Conservation (phyloP, 2,113 vertebrate species). For the Mormoops blainvillei region DNA sequence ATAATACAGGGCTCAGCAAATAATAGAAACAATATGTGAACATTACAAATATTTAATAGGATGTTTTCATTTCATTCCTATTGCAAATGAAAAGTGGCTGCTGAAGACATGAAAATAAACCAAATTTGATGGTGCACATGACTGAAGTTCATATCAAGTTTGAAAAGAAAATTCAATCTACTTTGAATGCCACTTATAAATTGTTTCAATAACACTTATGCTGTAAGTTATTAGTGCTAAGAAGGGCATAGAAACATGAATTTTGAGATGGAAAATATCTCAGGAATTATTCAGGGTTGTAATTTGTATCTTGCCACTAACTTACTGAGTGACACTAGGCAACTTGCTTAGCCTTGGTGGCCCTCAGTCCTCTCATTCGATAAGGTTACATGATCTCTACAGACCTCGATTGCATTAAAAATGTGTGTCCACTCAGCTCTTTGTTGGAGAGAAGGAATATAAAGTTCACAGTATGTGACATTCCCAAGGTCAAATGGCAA, state of each 20-base stretch:
- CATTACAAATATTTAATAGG: background rate
- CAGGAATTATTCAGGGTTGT: conserved; percentile 37
- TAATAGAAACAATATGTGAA: background rate
- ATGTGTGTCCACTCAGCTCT: background rate
- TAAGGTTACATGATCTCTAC: background rate
- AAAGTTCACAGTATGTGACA: background rate
- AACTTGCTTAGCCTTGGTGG: background rate
- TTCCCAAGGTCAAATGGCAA: conserved; percentile 16
- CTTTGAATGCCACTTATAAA: conserved; percentile 60
- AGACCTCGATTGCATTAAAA: background rate
- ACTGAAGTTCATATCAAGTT: conserved; percentile 49
- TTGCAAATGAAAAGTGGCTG: conserved; percentile 40
- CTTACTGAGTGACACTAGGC: background rate
- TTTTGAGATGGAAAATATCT: conserved; percentile 41
- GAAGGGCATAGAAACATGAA: conserved; percentile 60
- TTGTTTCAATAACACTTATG: conserved; percentile 62
- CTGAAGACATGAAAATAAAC: conserved; percentile 50
- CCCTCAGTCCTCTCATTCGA: background rate
- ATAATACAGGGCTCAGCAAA: background rate
- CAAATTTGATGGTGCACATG: background rate
- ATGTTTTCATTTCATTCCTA: conserved; percentile 28
- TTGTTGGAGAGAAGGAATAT: background rate
- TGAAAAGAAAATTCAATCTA: conserved; percentile 64
- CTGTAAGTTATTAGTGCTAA: conserved; percentile 55
- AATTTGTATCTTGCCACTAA: conserved; percentile 47